Conservation (phyloP, 2,113 vertebrate species). For the Triplophysa rosa region DNA sequence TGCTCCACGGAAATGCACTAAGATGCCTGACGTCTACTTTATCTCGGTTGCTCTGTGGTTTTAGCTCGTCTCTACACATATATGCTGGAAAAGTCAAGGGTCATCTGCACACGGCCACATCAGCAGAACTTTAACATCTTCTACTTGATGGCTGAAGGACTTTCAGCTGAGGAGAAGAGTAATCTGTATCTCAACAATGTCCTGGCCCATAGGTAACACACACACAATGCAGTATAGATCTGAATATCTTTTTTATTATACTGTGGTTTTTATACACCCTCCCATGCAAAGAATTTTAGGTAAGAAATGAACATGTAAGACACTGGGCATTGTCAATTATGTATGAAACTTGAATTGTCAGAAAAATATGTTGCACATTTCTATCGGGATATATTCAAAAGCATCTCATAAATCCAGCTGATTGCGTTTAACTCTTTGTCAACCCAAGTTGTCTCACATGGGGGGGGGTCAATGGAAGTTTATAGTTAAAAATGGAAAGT, state of each 20-base stretch:
- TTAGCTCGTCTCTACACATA: slow-evolving; percentile 82
- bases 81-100: slow-evolving; percentile 90
- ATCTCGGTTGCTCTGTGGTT: slow-evolving; percentile 44
- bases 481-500: background rate
- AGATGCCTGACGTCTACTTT: background rate
- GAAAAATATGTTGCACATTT: too few relatives aligned
- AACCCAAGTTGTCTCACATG: background rate
- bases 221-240: background rate
- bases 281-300: too few relatives aligned
- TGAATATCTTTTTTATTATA: too few relatives aligned
- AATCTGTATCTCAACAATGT: slow-evolving; percentile 80
- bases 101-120: slow-evolving; percentile 74
- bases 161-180: slow-evolving; percentile 85
- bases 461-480: background rate
- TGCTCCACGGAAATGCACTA: background rate
- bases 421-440: background rate
- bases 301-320: too few relatives aligned
- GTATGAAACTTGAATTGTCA: too few relatives aligned
- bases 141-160: slow-evolving; percentile 86
- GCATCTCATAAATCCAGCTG: too few relatives aligned
- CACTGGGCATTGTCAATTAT: too few relatives aligned
- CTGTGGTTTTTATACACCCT: too few relatives aligned
- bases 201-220: slow-evolving; percentile 75
- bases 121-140: slow-evolving; percentile 90
- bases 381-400: too few relatives aligned